Base-by-base conservation (phyloP, 1,140 invertebrate genomes). In the Ctenoplectra terminalis region DNA sequence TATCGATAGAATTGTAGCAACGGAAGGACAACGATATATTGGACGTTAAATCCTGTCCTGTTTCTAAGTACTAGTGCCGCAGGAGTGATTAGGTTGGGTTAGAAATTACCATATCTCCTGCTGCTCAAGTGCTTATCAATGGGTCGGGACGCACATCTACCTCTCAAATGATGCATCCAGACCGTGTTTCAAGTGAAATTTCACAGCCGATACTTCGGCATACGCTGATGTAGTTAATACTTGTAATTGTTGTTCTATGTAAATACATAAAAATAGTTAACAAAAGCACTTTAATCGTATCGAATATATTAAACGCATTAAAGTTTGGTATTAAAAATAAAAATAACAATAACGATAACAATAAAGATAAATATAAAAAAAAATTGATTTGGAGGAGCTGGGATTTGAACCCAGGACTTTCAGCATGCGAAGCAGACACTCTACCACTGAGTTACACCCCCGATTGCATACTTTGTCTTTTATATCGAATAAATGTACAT, bases 1-100 rank as follows among this genome's bases (percentile, higher is more conserved):
- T 26, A 31, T 63, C 23, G 34, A 13, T 26, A 8, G 11, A 37
- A 17, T 23, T 23, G 6, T 23, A 17, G 29, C 29, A 31, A 13
- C 8, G 31, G 31, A 46, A 13, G 52, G 23, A 15, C 48, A 11
- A 8, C 43, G 26, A 29, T 50, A 5, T 11, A 56, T 71, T 8
- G 29, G 58, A 58, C 23, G 13, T 29, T 67, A 88, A 91, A 94
- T 92, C 94, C 94, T 94, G 93, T 95, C 95, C 95, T 96, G 96
- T 97, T 97, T 95, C 96, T 97, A 97, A 97, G 96, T 97, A 97
- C 96, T 97, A 96, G 96, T 97, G 96, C 96, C 96, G 96, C 96
- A 97, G 96, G 96, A 97, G 96, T 96, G 94, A 95, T 92, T 93
- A 92, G 91, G 86, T 90, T 94, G 91, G 87, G 82, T 89, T 92